Base-by-base conservation (phyloP, 2,797 vertebrate species). In the Brotula barbata region DNA sequence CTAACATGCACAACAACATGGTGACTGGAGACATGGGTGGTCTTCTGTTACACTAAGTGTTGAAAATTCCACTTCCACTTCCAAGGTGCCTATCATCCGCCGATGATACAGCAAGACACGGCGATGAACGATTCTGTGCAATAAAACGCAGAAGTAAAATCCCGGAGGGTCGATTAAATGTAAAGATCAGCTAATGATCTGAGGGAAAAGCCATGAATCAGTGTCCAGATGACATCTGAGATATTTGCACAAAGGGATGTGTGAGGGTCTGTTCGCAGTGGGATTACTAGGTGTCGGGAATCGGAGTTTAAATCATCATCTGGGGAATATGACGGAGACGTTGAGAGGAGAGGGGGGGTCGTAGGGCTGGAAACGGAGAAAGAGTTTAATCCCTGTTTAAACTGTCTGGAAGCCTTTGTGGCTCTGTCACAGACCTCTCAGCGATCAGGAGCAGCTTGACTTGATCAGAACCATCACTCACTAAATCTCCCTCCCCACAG, bases 261-360 rank as follows among this genome's bases (percentile, higher is more conserved):
- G 39, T 7, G 52, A 49, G 54, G 62, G 49, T 66, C 64, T 65
- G 75, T 75, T 81, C 73, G 69, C 58, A 39, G 52, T 74, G 68
- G 83, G 84, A 86, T 86, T 86, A 86, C 50, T 5, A 52, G 20
- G 71, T 81, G 78, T 77, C 67, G 44, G 80, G 73, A 84, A 87
- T 63, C 50, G 6, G 58, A 68, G 68, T 39, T 57, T 78, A 79
- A 85, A 78, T 80, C 76, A 78, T 68, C 60, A 58, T 80, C 58
- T 54, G 58, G 73, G 73, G 68, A 74, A 74, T 19, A 23, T 15
- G 75, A 52, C 6, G 42, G 36, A 49, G 45, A 59, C 33, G 37
- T 47, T 52, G 56, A 47, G 46, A 60, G 55, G 45, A 56, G 53
- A 58, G 64, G 48, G 54, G 70, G 61, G 49, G 64, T 77, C 68